Evolutionary conservation across 2,113 vertebrate species (phyloP), one percentile per base, ranked within the genome.

Genomic region (Perca flavescens): DNA sequence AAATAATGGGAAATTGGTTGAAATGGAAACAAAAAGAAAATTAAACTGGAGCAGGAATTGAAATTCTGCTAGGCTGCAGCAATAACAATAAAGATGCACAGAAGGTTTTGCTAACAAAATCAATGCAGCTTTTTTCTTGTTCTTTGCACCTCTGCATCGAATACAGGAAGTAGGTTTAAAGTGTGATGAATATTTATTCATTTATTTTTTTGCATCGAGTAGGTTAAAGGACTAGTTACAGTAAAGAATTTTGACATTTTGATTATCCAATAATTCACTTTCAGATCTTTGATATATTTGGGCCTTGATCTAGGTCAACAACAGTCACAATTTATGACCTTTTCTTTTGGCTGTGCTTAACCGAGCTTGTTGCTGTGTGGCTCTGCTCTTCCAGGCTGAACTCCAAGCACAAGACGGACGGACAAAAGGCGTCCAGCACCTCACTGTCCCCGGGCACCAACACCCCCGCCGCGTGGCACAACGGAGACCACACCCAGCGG

Each of bases 401-500:
- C 93, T 96, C 94, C 89, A 97, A 96, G 91, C 96, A 96, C 93
- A 94, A 95, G 91, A 94, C 94, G 21, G 96, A 97, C 0, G 95
- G 93, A 69, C 94, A 94, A 71, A 98, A 96, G 94, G 93, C 92
- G 28, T 93, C 94, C 67, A 96, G 96, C 92, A 89, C 87, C 15
- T 96, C 95, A 63, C 96, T 95, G 31, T 96, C 96, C 16, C 95
- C 95, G 10, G 93, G 95, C 57, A 88, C 95, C 56, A 94, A 95
- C 91, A 95, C 96, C 54, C 95, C 95, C 60, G 92, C 96, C 1
- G 92, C 96, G 2, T 96, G 97, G 92, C 97, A 97, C 96, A 99
- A 99, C 75, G 97, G 97, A 77, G 97, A 97, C 92, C 96, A 93
- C 91, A 66, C 94, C 89, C 96, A 96, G 88, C 95, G 95, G 86